Base-by-base conservation (phyloP, 1,140 invertebrate genomes). In the Prorops nasuta region DNA sequence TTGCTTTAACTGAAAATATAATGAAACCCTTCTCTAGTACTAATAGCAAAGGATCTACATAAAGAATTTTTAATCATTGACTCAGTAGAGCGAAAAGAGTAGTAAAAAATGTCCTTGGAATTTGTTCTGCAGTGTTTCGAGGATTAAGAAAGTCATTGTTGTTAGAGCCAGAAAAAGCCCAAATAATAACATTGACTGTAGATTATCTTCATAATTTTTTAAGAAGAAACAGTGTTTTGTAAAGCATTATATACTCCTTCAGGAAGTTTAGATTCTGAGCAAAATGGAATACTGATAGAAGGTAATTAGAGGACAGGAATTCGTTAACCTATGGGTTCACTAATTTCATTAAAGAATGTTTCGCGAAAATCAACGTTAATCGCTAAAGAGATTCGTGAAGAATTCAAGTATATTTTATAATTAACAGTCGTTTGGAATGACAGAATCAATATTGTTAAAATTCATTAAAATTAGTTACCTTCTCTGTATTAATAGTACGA, bases 71-170 rank as follows among this genome's bases (percentile, higher is more conserved):
- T 19, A 60, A 54, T 41, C 54, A 50, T 38, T 16, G 54, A 14
- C 38, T 73, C 3, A 67, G 60, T 45, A 34, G 48, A 48, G 66
- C 65, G 18, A 56, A 68, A 8, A 53, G 66, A 49, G 65, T 74
- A 28, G 67, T 80, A 8, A 79, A 81, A 64, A 81, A 80, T 68
- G 70, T 65, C 24, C 82, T 81, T 65, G 79, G 78, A 10, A 73
- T 80, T 42, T 47, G 72, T 44, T 61, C 71, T 14, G 51, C 64
- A 2, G 58, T 58, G 43, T 79, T 76, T 67, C 49, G 71, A 53
- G 56, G 79, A 44, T 65, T 79, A 19, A 48, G 56, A 57, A 72
- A 64, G 54, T 63, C 65, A 14, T 60, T 75, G 15, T 24, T 52
- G 19, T 49, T 74, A 14, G 32, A 64, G 16, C 64, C 61, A 15